A percentile compares a stretch with the other conserved stretches of the same genome.
Conservation (phyloP, 2,797 vertebrate species). For the Allobates femoralis region DNA sequence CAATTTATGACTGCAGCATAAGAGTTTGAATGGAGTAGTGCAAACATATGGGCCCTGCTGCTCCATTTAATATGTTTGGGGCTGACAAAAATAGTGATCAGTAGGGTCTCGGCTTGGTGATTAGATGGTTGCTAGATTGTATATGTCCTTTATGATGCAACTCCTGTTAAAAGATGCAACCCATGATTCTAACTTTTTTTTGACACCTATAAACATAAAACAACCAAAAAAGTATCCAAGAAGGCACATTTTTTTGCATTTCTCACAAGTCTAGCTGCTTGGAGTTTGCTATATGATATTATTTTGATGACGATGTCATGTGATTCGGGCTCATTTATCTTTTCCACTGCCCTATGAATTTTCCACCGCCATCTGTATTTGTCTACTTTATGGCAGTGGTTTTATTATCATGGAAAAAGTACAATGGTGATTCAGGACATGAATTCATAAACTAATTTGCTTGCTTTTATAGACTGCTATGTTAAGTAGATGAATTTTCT, state of each 20-base stretch:
- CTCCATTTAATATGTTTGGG: no score
- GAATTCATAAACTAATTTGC: constrained; percentile 33
- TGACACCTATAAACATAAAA: no score
- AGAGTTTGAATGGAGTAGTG: no score
- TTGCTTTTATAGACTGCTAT: constrained; percentile 63
- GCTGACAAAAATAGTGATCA: no score
- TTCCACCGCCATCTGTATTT: constrained; percentile 30
- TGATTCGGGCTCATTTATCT: not conserved
- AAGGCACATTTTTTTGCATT: not conserved
- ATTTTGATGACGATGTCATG: not conserved
- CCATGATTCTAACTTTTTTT: no score
- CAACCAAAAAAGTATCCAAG: not conserved
- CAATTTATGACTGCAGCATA: no score
- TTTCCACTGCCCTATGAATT: not conserved
- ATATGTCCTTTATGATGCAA: no score
- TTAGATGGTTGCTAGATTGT: no score
- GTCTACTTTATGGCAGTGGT: constrained; percentile 24
- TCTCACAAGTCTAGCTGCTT: not conserved
- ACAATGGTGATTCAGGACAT: constrained; percentile 9
- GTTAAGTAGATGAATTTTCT: constrained; percentile 62
- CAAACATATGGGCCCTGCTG: no score
- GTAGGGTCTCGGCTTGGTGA: no score
- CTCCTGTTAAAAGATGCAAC: no score
- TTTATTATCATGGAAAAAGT: constrained; percentile 52
- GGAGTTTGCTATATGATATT: not conserved